Evolutionary conservation across 2,113 vertebrate species (phyloP).

Genomic region (Pycnonotus jocosus): DNA sequence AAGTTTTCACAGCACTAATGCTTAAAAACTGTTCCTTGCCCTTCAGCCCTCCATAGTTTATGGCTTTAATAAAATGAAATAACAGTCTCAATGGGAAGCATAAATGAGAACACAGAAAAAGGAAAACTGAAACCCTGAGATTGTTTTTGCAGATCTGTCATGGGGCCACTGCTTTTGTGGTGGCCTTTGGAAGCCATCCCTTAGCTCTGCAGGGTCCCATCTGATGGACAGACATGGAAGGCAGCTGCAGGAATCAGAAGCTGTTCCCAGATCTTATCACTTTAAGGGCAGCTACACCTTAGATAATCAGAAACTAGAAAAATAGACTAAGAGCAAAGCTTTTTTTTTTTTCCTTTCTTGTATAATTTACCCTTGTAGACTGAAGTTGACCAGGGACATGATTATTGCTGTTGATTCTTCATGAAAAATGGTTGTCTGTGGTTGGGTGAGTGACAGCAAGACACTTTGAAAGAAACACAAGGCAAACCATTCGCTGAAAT

Average conservation of each 20-base stretch:
- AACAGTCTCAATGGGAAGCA: constrained; percentile 26
- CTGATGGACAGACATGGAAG: neutral
- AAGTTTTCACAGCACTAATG: neutral
- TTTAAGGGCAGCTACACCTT: neutral
- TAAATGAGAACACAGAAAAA: constrained; percentile 36
- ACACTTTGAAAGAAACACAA: neutral
- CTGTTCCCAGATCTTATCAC: neutral
- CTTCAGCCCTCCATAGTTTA: neutral
- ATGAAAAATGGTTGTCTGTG: neutral
- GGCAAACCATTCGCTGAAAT: neutral
- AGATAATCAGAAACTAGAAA: neutral
- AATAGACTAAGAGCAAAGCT: neutral
- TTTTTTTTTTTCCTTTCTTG: neutral
- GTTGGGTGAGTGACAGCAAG: neutral
- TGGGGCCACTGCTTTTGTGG: neutral
- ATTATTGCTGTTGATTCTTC: neutral
- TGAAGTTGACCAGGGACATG: neutral
- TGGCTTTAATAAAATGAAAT: constrained; percentile 40
- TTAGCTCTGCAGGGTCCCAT: neutral
- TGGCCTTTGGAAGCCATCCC: constrained; percentile 8
- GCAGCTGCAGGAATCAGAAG: neutral
- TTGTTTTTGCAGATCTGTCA: constrained; percentile 5
- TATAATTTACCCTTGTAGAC: neutral
- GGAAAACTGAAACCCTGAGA: constrained; percentile 37
- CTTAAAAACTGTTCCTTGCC: constrained; percentile 15